Base-by-base conservation (phyloP, 2,888 invertebrate species). In the Nomada ruficornis region DNA sequence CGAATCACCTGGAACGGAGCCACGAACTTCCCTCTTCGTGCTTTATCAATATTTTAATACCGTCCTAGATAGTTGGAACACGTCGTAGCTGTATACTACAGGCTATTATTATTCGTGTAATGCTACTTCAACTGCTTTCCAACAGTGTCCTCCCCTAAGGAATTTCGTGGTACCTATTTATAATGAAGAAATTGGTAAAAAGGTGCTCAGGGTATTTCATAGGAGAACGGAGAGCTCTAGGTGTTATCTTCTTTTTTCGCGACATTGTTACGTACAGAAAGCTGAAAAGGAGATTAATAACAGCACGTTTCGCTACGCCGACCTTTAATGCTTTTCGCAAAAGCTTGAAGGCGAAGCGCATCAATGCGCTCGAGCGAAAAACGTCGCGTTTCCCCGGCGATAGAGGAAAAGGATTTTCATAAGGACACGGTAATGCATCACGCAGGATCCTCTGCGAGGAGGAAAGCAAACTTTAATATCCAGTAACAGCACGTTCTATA, bases 391-490 rank as follows among this genome's bases (percentile, higher is more conserved):
- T 29, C 11, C 23, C 23, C 15, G 10, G 29, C 3, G 54, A n/a
- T 1, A 23, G 18, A 13, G 36, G 23, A 23, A 60, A 57, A 52
- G 60, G 60, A 60, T 80, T 80, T 59, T 64, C 80, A 47, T 70
- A 62, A 60, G 80, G 44, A 65, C 80, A 23, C 36, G 36, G 29
- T 64, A 63, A 71, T 80, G 64, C 60, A 70, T 80, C 79, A 80
- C 70, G 64, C 70, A 59, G 54, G 18, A 70, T 59, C 57, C 36
- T n/a, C 18, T 13, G 57, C n/a, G 15, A 26, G 54, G 52, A 54
- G 80, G 44, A 80, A 60, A 26, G 65, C 59, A 60, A 65, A 60
- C 71, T 80, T 71, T 80, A 80, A 80, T 80, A 80, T 80, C 80
- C 65, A 64, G 52, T 71, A 80, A 70, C 69, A 80, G 44, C 72